A percentile compares a stretch with the other conserved stretches of the same genome.
Conservation (phyloP, 2,888 invertebrate species). For the Ariolimax columbianus region DNA sequence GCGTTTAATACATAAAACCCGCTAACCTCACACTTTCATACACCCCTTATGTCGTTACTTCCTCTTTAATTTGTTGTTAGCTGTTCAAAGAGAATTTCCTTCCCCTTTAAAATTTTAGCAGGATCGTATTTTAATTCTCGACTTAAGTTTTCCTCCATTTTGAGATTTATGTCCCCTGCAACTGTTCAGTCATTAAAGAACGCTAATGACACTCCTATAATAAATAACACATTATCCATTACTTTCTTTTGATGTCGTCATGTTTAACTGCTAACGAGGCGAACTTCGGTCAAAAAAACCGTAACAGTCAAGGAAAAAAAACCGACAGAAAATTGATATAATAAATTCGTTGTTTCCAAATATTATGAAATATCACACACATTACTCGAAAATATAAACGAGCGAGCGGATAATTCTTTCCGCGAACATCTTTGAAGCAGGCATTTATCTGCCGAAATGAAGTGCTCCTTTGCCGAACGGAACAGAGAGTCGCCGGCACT, state of each 20-base stretch:
- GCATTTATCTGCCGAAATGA: not conserved
- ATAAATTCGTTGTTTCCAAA: not conserved
- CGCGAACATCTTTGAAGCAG: not conserved
- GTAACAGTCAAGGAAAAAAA: not conserved
- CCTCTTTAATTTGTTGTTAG: not conserved
- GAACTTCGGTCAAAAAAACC: not conserved
- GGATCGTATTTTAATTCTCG: not conserved
- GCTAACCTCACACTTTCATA: not conserved
- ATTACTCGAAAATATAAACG: not conserved
- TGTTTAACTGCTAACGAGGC: slow-evolving; percentile 10
- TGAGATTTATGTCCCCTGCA: slow-evolving; percentile 1
- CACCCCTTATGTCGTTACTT: not conserved
- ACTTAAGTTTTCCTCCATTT: not conserved
- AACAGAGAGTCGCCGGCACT: not conserved
- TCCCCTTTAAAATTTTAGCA: not conserved
- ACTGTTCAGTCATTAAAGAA: slow-evolving; percentile 7
- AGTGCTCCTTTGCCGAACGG: not conserved
- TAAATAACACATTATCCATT: slow-evolving; percentile 34
- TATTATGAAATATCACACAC: not conserved
- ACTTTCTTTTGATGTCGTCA: slow-evolving; percentile 18
- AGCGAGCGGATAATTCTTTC: not conserved
- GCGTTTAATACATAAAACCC: too few relatives aligned
- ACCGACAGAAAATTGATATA: not conserved
- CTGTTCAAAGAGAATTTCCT: not conserved
- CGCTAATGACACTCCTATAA: not conserved